A percentile compares a stretch with the other conserved stretches of the same genome.
These are phyloP conservation scores for Eidolon dupreanum DNA, from an alignment of 2,797 vertebrate species.

Conservation along the genomic window DNA sequence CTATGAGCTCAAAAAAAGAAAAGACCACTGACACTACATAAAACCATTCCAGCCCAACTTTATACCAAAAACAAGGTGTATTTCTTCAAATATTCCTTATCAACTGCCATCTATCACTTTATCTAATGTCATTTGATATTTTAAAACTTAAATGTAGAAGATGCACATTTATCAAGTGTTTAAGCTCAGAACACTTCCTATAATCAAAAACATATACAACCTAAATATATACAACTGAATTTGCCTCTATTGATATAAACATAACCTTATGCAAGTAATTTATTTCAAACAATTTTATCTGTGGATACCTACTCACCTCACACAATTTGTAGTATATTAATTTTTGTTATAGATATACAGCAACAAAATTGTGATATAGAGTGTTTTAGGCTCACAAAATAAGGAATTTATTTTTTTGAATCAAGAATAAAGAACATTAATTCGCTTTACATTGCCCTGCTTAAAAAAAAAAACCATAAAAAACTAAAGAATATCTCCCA, in stretches of 20 bases:
- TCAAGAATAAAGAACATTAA: neutral
- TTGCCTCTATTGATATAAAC: conserved; percentile 8
- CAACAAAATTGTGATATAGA: neutral
- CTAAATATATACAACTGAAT: neutral
- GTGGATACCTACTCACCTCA: neutral
- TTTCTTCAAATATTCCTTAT: neutral
- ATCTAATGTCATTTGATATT: neutral
- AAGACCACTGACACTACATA: neutral
- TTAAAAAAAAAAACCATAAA: neutral
- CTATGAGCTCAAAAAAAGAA: neutral
- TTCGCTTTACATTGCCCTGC: neutral
- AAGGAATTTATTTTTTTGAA: neutral
- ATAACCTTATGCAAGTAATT: neutral
- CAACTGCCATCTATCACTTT: neutral
- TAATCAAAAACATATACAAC: neutral
- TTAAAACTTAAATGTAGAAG: neutral
- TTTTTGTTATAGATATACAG: neutral
- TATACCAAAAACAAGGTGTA: neutral
- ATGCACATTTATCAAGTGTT: neutral
- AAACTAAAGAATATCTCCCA: neutral
- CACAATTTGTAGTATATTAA: neutral
- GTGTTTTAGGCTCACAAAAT: neutral
- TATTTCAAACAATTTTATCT: neutral
- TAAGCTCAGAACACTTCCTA: neutral
- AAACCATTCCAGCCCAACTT: neutral